Conservation (phyloP, 2,797 vertebrate genomes). For the Falco biarmicus region DNA sequence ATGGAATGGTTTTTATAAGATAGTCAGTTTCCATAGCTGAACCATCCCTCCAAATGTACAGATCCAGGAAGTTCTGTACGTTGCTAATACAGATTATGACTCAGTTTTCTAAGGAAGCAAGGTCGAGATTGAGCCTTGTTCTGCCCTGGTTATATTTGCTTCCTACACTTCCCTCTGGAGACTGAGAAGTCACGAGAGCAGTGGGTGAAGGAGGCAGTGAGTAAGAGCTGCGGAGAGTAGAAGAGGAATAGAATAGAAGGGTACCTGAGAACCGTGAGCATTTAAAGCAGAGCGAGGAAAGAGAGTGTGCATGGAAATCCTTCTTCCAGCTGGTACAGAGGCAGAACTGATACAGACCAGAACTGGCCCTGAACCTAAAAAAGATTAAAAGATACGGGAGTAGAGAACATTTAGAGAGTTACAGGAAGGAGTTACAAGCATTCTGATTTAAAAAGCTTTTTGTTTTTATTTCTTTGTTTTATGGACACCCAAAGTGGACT, state of each 20-base stretch:
- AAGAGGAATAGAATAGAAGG: neutral
- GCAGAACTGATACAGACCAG: neutral
- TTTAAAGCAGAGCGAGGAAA: neutral
- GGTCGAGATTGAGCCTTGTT: neutral
- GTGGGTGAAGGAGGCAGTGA: neutral
- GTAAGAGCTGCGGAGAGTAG: neutral
- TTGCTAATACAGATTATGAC: neutral
- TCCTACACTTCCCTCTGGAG: neutral
- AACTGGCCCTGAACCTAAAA: neutral
- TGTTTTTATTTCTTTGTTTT: neutral
- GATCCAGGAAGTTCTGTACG: neutral
- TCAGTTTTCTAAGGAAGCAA: neutral
- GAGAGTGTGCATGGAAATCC: rapidly evolving
- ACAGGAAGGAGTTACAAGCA: neutral
- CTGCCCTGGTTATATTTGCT: neutral
- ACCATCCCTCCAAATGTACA: neutral
- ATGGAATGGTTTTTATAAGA: neutral
- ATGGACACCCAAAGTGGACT: neutral
- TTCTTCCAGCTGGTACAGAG: neutral
- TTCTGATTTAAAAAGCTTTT: neutral
- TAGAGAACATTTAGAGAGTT: neutral
- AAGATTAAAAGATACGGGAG: neutral
- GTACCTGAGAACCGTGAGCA: neutral
- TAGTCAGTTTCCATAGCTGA: neutral
- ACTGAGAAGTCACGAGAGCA: neutral